A percentile compares a stretch with the other conserved stretches of the same genome.
phyloP scores from a whole-genome alignment of 2,888 invertebrate species.

The Troglohyphantes excavatus region DNA sequence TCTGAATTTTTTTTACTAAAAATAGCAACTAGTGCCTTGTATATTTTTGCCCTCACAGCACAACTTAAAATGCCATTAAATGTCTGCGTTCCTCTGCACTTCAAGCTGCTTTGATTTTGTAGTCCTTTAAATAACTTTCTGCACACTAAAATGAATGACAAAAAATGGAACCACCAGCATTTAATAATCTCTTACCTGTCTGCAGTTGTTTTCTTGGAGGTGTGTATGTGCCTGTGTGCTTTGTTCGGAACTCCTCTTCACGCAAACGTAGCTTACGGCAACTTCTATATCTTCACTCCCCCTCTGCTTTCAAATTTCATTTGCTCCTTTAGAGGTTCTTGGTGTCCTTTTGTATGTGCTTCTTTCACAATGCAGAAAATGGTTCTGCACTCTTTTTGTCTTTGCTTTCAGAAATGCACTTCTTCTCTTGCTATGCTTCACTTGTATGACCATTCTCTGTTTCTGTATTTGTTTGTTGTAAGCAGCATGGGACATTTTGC shows the following conservation, averaged over 20 bases:
- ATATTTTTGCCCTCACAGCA: too few species aligned
- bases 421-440: conserved; percentile 3
- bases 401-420: background rate
- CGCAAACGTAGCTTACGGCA: background rate
- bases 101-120: too few species aligned
- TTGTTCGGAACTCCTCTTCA: background rate
- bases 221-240: conserved; percentile 18
- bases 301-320: background rate
- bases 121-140: background rate
- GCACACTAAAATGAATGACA: background rate
- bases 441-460: background rate
- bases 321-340: background rate
- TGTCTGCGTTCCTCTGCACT: too few species aligned
- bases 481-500: too few species aligned
- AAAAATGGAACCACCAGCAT: background rate
- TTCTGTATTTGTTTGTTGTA: background rate
- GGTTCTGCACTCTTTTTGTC: background rate
- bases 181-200: background rate
- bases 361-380: background rate
- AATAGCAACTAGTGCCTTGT: too few species aligned
- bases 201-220: conserved; percentile 64
- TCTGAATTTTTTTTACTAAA: too few species aligned
- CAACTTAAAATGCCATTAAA: too few species aligned
- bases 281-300: background rate
- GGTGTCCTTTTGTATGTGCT: background rate